Percentiles rank a stretch among this genome's conserved stretches.
These are phyloP conservation scores for Prinia subflava DNA, from an alignment of 2,113 vertebrate genomes.

Conservation along the genomic window DNA sequence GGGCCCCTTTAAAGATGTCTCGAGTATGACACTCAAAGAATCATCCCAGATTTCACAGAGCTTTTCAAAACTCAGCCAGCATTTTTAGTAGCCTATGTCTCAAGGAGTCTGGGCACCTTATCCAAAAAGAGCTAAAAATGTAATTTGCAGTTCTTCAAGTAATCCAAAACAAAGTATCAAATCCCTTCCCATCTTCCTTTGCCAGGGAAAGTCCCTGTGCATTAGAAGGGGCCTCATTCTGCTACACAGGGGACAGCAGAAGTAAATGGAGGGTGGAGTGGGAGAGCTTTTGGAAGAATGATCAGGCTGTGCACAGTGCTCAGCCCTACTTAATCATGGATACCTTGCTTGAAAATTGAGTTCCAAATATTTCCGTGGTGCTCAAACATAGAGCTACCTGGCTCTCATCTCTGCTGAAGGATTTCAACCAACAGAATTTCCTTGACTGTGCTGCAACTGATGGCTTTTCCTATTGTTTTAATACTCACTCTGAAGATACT, in stretches of 20 bases:
- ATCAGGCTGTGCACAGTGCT: conserved; percentile 2
- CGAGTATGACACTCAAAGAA: neutral
- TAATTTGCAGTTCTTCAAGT: conserved; percentile 56
- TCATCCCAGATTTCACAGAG: neutral
- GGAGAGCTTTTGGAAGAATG: conserved; percentile 42
- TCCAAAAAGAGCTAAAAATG: conserved; percentile 55
- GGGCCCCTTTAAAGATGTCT: conserved; percentile 24
- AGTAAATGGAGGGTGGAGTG: conserved; percentile 47
- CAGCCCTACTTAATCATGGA: conserved; percentile 43
- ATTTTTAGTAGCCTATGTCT: conserved; percentile 44
- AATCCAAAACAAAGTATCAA: conserved; percentile 56
- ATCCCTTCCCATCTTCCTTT: conserved; percentile 29
- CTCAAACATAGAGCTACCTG: conserved; percentile 19
- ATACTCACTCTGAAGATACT: neutral
- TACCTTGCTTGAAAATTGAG: neutral
- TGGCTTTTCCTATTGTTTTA: conserved; percentile 44
- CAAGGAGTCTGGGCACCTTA: conserved; percentile 55
- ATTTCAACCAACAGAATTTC: conserved; percentile 38
- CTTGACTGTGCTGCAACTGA: neutral
- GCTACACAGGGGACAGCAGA: conserved; percentile 4
- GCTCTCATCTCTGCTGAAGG: neutral
- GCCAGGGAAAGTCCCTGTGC: conserved; percentile 26
- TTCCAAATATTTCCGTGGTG: conserved; percentile 35
- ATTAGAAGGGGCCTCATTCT: neutral
- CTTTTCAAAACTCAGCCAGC: conserved; percentile 12